phyloP scores from a whole-genome alignment of 1,140 invertebrate species.

The Diploscapter pachys region DNA sequence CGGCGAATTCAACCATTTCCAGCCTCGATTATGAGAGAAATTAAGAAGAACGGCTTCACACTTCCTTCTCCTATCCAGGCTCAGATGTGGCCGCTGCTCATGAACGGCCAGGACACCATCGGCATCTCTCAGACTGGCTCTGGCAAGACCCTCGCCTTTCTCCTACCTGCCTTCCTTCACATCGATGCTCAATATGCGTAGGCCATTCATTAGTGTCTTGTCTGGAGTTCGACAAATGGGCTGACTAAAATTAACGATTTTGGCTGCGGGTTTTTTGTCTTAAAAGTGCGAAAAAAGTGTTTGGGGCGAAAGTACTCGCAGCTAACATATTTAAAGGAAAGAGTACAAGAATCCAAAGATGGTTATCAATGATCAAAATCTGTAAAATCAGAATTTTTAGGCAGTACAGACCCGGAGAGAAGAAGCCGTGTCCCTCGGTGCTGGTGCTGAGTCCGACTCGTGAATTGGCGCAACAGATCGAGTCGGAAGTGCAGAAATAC shows the following conservation, averaged over 20 bases:
- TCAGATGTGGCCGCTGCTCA: constrained; percentile 31
- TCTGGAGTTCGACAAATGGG: not conserved
- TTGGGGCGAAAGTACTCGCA: too few species aligned
- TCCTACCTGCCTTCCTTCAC: constrained; percentile 94
- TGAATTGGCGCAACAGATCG: constrained; percentile 90
- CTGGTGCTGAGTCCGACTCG: constrained; percentile 85
- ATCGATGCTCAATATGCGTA: constrained; percentile 85
- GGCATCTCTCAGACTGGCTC: constrained; percentile 80
- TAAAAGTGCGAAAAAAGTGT: not conserved
- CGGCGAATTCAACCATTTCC: not conserved
- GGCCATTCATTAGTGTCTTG: not conserved
- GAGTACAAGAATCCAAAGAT: too few species aligned
- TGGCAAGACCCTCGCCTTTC: constrained; percentile 81
- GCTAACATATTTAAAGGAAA: too few species aligned
- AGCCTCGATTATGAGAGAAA: constrained; percentile 21
- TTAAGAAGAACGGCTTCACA: constrained; percentile 27
- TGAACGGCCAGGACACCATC: constrained; percentile 25
- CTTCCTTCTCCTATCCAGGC: constrained; percentile 27
- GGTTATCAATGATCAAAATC: too few species aligned
- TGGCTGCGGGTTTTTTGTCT: too few species aligned
- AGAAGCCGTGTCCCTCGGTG: constrained; percentile 66
- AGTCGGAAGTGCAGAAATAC: constrained; percentile 84
- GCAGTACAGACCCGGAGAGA: constrained; percentile 58
- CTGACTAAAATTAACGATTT: too few species aligned
- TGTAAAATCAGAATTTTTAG: constrained; percentile 1